Conservation (phyloP, 2,888 invertebrate species). For the Parnassius mnemosyne region DNA sequence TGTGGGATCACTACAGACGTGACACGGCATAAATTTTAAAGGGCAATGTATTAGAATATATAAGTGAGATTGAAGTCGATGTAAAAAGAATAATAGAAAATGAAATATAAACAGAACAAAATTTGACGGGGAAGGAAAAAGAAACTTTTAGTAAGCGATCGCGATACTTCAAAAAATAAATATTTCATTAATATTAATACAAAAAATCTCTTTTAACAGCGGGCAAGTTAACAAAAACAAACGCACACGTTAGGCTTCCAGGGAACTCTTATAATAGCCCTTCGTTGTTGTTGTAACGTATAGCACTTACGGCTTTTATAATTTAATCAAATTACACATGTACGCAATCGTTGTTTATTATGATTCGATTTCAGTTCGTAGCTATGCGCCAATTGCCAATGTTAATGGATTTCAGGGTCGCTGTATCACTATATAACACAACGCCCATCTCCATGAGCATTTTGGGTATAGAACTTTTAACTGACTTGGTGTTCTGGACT, state of each 20-base stretch:
- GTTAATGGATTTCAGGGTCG: background rate
- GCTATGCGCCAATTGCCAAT: background rate
- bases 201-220: background rate
- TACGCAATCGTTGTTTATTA: conserved; percentile 10
- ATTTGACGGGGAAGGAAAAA: background rate
- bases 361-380: conserved; percentile 2
- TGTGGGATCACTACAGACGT: conserved; percentile 4
- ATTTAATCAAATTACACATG: conserved; percentile 23
- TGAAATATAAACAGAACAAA: too few species aligned
- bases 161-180: too few species aligned
- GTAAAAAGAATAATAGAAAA: background rate
- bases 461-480: too few species aligned
- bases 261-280: conserved; percentile 23
- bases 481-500: too few species aligned
- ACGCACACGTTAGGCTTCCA: conserved; percentile 15
- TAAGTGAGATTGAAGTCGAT: background rate
- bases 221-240: conserved; percentile 1
- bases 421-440: background rate
- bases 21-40: conserved; percentile 10
- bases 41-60: background rate
- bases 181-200: background rate
- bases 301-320: conserved; percentile 12
- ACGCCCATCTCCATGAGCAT: too few species aligned
- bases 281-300: conserved; percentile 16
- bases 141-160: background rate